Evolutionary conservation across 1,140 invertebrate species (phyloP).

Genomic region (Platorchestia sp.): DNA sequence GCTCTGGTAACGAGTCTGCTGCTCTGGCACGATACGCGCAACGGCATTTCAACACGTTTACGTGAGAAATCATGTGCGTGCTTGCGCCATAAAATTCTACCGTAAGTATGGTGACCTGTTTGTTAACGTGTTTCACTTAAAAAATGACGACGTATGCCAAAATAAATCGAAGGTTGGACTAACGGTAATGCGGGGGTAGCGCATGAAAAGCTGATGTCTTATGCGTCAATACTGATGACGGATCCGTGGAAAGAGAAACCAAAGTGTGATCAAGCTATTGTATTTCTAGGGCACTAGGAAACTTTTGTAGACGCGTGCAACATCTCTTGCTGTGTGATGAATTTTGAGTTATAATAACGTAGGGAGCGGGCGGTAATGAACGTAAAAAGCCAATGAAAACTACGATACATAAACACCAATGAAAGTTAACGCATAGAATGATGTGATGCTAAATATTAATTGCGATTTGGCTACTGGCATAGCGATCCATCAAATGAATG

Average conservation of each 20-base stretch:
- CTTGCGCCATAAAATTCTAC: neutral
- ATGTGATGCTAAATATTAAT: neutral
- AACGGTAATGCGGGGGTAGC: neutral
- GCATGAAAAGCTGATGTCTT: neutral
- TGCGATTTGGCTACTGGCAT: neutral
- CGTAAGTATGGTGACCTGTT: neutral
- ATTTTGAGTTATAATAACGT: neutral
- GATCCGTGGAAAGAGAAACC: neutral
- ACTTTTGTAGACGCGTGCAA: neutral
- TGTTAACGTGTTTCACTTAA: neutral
- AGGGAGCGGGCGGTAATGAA: neutral
- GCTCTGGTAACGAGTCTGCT: conserved; percentile 62
- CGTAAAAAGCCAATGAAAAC: neutral
- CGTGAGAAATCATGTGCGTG: neutral
- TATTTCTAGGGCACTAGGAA: no score
- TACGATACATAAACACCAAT: neutral
- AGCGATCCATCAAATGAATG: neutral
- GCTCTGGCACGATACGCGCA: neutral
- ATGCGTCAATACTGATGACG: neutral
- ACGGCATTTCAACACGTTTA: neutral
- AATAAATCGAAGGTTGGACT: neutral
- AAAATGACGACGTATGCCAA: neutral
- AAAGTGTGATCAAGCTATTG: neutral
- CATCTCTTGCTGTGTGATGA: no score
- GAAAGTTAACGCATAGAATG: neutral